These are phyloP conservation scores for Zeus faber DNA, from an alignment of 2,113 vertebrate species.

Conservation along the genomic window DNA sequence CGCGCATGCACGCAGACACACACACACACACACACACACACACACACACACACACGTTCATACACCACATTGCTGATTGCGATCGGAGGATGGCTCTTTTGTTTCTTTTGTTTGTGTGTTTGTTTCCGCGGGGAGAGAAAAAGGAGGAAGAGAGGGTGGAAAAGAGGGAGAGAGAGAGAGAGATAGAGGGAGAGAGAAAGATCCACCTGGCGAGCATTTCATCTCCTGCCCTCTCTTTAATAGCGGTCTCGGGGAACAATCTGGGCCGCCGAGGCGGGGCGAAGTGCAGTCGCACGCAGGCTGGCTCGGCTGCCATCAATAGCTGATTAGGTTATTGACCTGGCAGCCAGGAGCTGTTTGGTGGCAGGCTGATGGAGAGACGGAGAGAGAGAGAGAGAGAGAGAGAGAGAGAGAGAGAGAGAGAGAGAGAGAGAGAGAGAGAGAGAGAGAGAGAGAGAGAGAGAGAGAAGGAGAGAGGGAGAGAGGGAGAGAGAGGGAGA, in stretches of 20 bases:
- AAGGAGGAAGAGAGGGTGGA: too few relatives aligned
- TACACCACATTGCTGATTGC: slow-evolving; percentile 28
- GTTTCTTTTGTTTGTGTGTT: slow-evolving; percentile 23
- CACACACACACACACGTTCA: too few relatives aligned
- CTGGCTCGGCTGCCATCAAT: slow-evolving; percentile 67
- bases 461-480: slow-evolving; percentile 16
- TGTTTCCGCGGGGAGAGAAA: slow-evolving; percentile 20
- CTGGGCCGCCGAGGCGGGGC: slow-evolving; percentile 40
- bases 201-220: slow-evolving; percentile 50
- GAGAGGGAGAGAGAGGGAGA: slow-evolving; percentile 14
- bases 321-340: slow-evolving; percentile 81
- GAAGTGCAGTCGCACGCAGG: slow-evolving; percentile 58
- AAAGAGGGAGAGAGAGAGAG: too few relatives aligned
- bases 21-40: slow-evolving; percentile 2
- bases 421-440: slow-evolving; percentile 27
- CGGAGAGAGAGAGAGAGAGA: slow-evolving; percentile 22
- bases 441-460: slow-evolving; percentile 3
- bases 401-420: slow-evolving; percentile 13
- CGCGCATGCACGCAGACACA: too few relatives aligned
- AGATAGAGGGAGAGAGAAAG: too few relatives aligned
- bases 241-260: slow-evolving; percentile 62
- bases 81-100: slow-evolving; percentile 30
- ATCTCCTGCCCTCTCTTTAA: slow-evolving; percentile 55
- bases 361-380: slow-evolving; percentile 28
- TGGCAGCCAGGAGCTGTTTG: slow-evolving; percentile 35